Evolutionary conservation across 1,140 invertebrate species (phyloP), one percentile per base, ranked within the genome.

Genomic region (Cecropterus lyciades): DNA sequence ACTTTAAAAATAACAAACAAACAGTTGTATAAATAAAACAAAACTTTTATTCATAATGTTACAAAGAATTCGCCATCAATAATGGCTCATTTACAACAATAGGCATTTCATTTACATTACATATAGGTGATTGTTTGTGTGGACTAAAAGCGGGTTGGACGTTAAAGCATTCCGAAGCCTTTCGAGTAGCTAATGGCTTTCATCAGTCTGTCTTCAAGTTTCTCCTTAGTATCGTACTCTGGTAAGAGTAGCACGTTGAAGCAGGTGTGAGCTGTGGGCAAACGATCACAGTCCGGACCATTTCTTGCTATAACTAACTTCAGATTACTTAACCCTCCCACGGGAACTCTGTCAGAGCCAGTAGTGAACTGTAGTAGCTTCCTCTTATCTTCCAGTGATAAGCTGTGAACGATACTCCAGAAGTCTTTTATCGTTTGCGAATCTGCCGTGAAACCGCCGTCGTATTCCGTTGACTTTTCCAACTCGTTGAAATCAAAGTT

Each of bases 211-310:
- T 97, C 96, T 81, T 96, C 94, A 15, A 99, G 92, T 86, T 97
- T 97, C 63, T 98, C 96, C 92, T 96, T 96, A 43, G 94, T 95
- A 52, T 94, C 94, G 79, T 99, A 99, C 82, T 97, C 96, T 0
- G 98, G 98, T 48, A 99, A 93, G 62, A 99, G 95, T 9, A 99
- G 93, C 1, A 99, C 95, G 89, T 99, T 99, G 91, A 99, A 99
- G 91, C 98, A 99, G 0, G 98, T 99, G 86, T 99, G 98, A 8
- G 96, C 96, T 13, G 96, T 97, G 30, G 96, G 96, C 75, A 97
- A 91, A 20, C 96, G 94, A 73, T 97, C 96, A 10, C 95, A 96
- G 85, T 97, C 96, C 0, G 96, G 95, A 0, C 96, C 96, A 83
- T 97, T 95, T 17, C 95, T 93, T 0, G 96, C 95, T 45, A 97